A percentile compares a stretch with the other conserved stretches of the same genome.
phyloP scores from a whole-genome alignment of 2,888 invertebrate species.

The Diplazon laetatorius region DNA sequence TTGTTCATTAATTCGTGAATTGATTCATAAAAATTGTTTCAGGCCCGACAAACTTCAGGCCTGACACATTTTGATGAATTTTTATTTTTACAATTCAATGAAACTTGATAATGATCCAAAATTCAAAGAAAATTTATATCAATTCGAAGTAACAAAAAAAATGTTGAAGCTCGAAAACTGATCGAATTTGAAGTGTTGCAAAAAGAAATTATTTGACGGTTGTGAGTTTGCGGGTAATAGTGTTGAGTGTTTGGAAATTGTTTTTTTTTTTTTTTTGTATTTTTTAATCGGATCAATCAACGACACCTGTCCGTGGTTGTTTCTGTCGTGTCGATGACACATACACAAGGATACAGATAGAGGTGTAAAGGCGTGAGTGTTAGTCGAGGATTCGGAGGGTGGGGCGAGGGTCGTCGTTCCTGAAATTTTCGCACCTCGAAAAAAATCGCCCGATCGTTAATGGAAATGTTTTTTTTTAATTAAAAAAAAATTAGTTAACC shows the following conservation, averaged over 20 bases:
- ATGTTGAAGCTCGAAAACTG: neutral
- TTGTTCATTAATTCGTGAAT: too few relatives aligned
- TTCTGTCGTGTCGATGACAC: conserved; percentile 31
- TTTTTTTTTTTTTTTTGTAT: too few relatives aligned
- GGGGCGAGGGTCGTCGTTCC: conserved; percentile 1
- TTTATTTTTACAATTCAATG: too few relatives aligned
- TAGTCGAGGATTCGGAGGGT: conserved; percentile 1
- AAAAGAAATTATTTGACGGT: conserved; percentile 15
- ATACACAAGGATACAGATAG: conserved; percentile 22
- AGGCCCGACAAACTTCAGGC: too few relatives aligned
- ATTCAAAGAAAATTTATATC: too few relatives aligned
- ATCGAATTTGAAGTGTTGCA: conserved; percentile 24
- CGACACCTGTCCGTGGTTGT: conserved; percentile 30
- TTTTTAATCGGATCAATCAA: conserved; percentile 20
- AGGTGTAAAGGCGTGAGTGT: neutral
- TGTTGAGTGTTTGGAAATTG: conserved; percentile 42
- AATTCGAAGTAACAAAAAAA: too few relatives aligned
- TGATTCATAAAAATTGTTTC: too few relatives aligned
- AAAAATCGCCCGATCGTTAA: neutral
- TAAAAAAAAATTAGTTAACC: too few relatives aligned
- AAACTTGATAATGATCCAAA: too few relatives aligned
- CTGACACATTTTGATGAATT: too few relatives aligned
- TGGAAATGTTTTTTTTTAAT: too few relatives aligned
- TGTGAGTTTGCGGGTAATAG: conserved; percentile 41
- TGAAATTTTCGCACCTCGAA: neutral